phyloP scores from a whole-genome alignment of 2,888 invertebrate species.

The Tenodera sinensis region DNA sequence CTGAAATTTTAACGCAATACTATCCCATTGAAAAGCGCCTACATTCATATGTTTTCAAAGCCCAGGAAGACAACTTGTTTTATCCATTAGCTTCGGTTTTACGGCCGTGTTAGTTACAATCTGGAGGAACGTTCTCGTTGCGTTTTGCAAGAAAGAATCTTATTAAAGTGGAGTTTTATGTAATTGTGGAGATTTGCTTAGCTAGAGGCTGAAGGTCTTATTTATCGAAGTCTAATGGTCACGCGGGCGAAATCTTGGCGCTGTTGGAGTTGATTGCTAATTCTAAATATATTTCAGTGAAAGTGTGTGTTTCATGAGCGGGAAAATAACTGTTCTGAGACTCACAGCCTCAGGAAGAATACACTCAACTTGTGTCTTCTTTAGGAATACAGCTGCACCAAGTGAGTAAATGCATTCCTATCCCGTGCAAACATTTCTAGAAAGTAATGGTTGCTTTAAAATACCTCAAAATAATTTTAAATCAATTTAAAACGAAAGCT shows the following conservation, averaged over 20 bases:
- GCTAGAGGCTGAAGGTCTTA: background rate
- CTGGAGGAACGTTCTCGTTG: too few species aligned
- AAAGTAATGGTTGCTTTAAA: too few species aligned
- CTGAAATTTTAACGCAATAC: too few species aligned
- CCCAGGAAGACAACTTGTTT: too few species aligned
- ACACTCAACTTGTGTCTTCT: background rate
- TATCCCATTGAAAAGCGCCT: too few species aligned
- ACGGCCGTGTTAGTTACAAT: too few species aligned
- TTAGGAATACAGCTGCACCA: background rate
- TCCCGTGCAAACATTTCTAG: too few species aligned
- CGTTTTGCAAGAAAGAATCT: background rate
- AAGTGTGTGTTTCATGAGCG: background rate
- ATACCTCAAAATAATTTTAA: too few species aligned
- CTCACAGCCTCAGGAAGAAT: background rate
- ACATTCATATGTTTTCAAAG: too few species aligned
- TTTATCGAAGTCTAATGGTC: background rate
- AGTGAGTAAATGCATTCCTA: too few species aligned
- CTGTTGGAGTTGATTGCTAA: background rate
- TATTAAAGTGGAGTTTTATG: background rate
- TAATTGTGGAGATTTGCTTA: background rate
- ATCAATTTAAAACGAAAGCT: too few species aligned
- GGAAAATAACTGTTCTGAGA: background rate
- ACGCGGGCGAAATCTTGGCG: background rate
- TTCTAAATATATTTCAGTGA: background rate
- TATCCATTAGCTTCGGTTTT: too few species aligned